Evolutionary conservation across 2,888 invertebrate genomes (phyloP), one percentile per base, ranked within the genome.

Genomic region (Xestia c-nigrum): DNA sequence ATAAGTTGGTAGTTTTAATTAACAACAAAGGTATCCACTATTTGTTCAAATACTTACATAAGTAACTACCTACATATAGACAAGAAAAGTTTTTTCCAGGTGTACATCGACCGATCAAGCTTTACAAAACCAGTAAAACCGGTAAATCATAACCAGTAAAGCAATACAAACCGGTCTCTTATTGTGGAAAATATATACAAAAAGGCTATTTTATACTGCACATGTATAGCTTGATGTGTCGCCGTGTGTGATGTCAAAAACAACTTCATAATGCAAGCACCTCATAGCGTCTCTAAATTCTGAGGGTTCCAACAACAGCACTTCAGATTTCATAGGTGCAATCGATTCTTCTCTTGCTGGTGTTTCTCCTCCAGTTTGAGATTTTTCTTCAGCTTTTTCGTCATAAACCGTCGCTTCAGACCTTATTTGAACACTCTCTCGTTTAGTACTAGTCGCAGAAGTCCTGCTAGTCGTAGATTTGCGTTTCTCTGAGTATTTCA

Each of bases 381-480:
- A 9, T 12, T 12, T 21, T 14, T 12, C 65, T 14, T 52, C 10
- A 16, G 43, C 12, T 31, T 10, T 21, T 5, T 19, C 21, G 16
- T 71, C 76, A 59, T 21, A 6, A 19, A 1, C 12, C 47, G 10
- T 46, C 14, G 61, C 50, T 31, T 70, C 81, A 31, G 59, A 19
- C 50, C 5, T 31, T 68, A 84, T 74, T 19, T 76, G 81, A 66
- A 74, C 68, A 68, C 78, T 89, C 0, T 86, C 88, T 47, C 70
- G 72, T 81, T 76, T 83, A 16, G 6, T n/a, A 16, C n/a, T 61
- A 47, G 14, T 16, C 64, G 16, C 3, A 43, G 76, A 72, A 65
- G 16, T 1, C 64, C 21, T 57, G 9, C 24, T 61, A 52, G 24
- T 19, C 47, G 21, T 6, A 43, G 80, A 74, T 73, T 31, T 78